Base-by-base conservation (phyloP, 2,888 invertebrate genomes). In the Metalampra italica region DNA sequence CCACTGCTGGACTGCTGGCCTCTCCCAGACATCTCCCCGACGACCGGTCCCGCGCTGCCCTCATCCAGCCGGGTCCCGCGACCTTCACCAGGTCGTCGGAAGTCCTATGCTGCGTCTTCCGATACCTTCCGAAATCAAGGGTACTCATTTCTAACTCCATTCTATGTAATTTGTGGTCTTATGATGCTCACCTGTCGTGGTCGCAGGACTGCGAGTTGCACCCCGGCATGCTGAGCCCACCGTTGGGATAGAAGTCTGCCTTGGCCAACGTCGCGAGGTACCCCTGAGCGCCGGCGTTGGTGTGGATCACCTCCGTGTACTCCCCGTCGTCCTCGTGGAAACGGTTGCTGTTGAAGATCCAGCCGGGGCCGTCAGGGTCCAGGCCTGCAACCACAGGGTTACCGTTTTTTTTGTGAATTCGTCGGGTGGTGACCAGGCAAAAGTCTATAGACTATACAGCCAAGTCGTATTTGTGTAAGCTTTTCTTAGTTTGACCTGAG, bases 201-300 rank as follows among this genome's bases (percentile, higher is more conserved):
- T 59, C 57, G 30, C 62, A 64, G 0, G 47, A 15, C 7, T 51
- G 49, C 7, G 47, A 46, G 14, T 45, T 38, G 43, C 64, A 64
- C 2, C 64, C 64, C 1, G 61, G 57, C 58, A 60, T 60, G 45
- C 52, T 46, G 9, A 52, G 39, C 0, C 64, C 64, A 0, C 64
- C 60, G 38, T 64, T 64, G 43, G 64, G 64, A 43, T 64, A 62
- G 46, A 64, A 60, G 54, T 64, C 62, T 0, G 51, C 57, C 3
- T 64, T 49, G 0, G 53, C 64, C 44, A 62, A 42, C 3, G 56
- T 50, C 1, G 40, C 43, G 34, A 60, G 42, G 40, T 56, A 62
- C 1, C 65, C 65, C 37, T 52, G 43, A 0, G 50, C 47, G 5
- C 56, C 60, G 30, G 55, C 57, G 49, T 56, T 57, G 0, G 64